Evolutionary conservation across 2,888 invertebrate genomes (phyloP).

Genomic region (Mythimna pallens): DNA sequence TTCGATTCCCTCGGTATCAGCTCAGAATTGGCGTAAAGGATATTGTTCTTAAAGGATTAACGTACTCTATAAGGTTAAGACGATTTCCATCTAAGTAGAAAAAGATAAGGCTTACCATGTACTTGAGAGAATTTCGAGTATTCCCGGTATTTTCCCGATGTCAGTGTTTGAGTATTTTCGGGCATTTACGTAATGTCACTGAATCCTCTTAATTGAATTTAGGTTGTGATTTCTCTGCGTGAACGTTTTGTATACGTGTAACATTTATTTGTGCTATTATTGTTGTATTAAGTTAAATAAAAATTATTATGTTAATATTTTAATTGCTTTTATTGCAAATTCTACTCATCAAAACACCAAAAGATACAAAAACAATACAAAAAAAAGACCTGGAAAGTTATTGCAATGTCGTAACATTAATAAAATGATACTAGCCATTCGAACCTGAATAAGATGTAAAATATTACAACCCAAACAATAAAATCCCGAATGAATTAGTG

Average conservation of each 20-base stretch:
- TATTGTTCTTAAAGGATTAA: slow-evolving; percentile 71
- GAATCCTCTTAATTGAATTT: slow-evolving; percentile 62
- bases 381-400: neutral
- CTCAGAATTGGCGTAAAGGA: slow-evolving; percentile 70
- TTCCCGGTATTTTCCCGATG: slow-evolving; percentile 43
- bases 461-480: slow-evolving; percentile 24
- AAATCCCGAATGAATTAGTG: slow-evolving; percentile 33
- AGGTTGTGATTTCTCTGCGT: slow-evolving; percentile 40
- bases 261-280: slow-evolving; percentile 13
- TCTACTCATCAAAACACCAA: neutral
- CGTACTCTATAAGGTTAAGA: slow-evolving; percentile 63
- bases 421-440: neutral
- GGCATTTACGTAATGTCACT: slow-evolving; percentile 49
- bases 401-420: neutral
- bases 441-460: neutral
- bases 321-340: neutral
- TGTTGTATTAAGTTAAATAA: neutral
- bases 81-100: slow-evolving; percentile 64
- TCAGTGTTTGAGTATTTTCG: slow-evolving; percentile 51
- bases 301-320: slow-evolving; percentile 1
- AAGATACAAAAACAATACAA: neutral
- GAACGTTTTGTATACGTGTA: slow-evolving; percentile 33
- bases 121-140: slow-evolving; percentile 44
- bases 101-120: slow-evolving; percentile 62
- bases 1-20: slow-evolving; percentile 62